Conservation (phyloP, 2,113 vertebrate genomes). For the Tragelaphus scriptus region DNA sequence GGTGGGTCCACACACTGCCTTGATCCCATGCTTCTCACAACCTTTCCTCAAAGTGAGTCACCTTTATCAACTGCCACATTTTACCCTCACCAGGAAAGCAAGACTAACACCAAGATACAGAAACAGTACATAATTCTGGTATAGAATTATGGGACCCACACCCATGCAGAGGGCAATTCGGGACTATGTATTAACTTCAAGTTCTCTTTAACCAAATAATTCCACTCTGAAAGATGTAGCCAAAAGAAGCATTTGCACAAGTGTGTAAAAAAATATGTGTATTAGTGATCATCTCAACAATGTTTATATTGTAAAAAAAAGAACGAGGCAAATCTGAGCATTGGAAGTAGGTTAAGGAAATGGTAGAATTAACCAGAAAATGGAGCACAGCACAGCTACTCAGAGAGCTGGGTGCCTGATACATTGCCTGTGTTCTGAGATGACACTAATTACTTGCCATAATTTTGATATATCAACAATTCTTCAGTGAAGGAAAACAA, state of each 20-base stretch:
- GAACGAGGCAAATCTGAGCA: too few species aligned
- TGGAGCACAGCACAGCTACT: neutral
- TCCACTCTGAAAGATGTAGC: neutral
- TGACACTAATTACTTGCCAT: neutral
- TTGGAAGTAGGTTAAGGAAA: neutral
- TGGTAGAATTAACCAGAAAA: neutral
- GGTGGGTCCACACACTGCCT: neutral
- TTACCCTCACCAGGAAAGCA: neutral
- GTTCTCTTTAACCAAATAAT: neutral
- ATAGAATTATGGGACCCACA: neutral
- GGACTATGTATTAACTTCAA: neutral
- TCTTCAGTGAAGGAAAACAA: neutral
- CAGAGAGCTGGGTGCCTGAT: neutral
- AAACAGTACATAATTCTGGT: neutral
- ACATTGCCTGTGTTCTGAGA: neutral
- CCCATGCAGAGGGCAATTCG: neutral
- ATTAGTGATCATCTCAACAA: neutral
- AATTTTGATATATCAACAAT: neutral
- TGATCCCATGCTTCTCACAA: neutral
- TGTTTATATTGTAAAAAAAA: neutral
- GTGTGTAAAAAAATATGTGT: neutral
- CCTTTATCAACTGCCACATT: fast-evolving
- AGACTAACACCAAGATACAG: neutral
- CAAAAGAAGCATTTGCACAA: neutral
- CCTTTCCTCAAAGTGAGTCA: neutral